Evolutionary conservation across 64 coral and sea anemone species (phyloP).

Genomic region (Acropora tenuis): DNA sequence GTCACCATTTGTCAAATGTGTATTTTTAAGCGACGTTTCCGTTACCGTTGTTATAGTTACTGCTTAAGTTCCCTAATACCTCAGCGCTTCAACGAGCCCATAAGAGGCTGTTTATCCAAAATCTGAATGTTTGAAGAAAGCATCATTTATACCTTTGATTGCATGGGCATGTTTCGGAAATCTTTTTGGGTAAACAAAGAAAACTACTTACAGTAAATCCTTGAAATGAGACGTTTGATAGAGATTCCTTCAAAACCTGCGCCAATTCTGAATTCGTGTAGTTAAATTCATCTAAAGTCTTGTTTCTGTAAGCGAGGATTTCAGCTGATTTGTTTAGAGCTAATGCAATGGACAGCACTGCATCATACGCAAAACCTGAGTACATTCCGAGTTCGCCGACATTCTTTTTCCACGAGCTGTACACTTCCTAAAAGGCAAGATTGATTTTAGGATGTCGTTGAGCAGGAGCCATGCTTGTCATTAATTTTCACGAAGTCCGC

Average conservation of each 20-base stretch:
- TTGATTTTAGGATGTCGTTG: too few relatives aligned
- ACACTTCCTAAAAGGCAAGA: slow-evolving; percentile 1
- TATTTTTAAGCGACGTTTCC: too few relatives aligned
- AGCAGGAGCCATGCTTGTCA: too few relatives aligned
- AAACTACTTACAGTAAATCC: slow-evolving; percentile 19
- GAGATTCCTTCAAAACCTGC: neutral
- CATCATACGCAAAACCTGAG: slow-evolving; percentile 69
- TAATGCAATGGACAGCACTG: slow-evolving; percentile 40
- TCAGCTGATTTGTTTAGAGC: slow-evolving; percentile 35
- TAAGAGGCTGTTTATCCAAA: too few relatives aligned
- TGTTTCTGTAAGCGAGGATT: slow-evolving; percentile 8
- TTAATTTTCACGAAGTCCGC: too few relatives aligned
- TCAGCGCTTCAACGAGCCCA: too few relatives aligned
- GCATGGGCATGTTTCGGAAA: neutral
- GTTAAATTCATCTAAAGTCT: neutral
- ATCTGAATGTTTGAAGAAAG: too few relatives aligned
- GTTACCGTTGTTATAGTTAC: too few relatives aligned
- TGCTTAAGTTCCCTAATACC: too few relatives aligned
- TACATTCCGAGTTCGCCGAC: slow-evolving; percentile 50
- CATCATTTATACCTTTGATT: too few relatives aligned
- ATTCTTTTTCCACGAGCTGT: slow-evolving; percentile 43
- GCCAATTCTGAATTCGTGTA: slow-evolving; percentile 27
- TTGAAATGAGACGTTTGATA: neutral
- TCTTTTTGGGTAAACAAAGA: neutral
- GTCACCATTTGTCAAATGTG: too few relatives aligned